Evolutionary conservation across 2,888 invertebrate genomes (phyloP).

Genomic region (Pseudoips prasinana): DNA sequence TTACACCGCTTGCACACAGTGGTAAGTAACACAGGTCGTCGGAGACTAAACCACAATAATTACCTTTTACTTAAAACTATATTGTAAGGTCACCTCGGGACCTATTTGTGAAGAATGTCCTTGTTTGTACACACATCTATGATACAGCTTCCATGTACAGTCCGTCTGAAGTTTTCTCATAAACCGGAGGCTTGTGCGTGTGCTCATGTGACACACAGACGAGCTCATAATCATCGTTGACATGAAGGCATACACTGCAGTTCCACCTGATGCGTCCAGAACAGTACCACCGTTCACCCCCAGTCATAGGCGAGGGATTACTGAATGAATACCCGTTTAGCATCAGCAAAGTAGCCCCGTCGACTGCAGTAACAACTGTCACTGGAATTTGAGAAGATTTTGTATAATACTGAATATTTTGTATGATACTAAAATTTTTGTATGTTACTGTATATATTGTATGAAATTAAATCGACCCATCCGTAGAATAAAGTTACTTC

Average conservation of each 20-base stretch:
- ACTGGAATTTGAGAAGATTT: constrained; percentile 53
- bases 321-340: constrained; percentile 68
- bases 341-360: constrained; percentile 71
- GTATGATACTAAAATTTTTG: too few species aligned
- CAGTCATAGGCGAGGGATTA: constrained; percentile 67
- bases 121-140: too few species aligned
- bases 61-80: too few species aligned
- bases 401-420: too few species aligned
- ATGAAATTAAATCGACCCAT: too few species aligned
- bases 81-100: too few species aligned
- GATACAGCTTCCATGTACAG: constrained; percentile 58
- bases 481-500: too few species aligned
- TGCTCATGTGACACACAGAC: constrained; percentile 68
- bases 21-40: too few species aligned
- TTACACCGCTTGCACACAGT: too few species aligned
- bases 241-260: constrained; percentile 67
- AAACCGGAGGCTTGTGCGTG: constrained; percentile 60
- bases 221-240: constrained; percentile 73
- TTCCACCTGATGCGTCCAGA: constrained; percentile 61
- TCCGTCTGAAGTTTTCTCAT: constrained; percentile 60
- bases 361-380: constrained; percentile 67
- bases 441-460: too few species aligned
- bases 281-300: constrained; percentile 73
- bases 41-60: too few species aligned
- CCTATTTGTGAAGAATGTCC: too few species aligned